phyloP scores from a whole-genome alignment of 1,140 invertebrate genomes.

The Neodiprion virginianus region DNA sequence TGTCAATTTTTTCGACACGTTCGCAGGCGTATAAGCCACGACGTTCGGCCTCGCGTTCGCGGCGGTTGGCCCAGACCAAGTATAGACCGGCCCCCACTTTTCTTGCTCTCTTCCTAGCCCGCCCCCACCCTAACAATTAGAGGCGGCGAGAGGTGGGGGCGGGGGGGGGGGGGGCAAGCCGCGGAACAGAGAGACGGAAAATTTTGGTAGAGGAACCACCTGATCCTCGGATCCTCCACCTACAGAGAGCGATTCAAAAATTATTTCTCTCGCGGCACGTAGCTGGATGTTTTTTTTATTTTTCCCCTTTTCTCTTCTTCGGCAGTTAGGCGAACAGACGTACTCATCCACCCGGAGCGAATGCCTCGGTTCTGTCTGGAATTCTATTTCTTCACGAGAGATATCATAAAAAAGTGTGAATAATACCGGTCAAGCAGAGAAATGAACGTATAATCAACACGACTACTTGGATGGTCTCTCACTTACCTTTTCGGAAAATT shows the following conservation, averaged over 20 bases:
- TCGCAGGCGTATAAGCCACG: constrained; percentile 32
- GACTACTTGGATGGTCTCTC: no score
- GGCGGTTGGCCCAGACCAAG: constrained; percentile 26
- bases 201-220: constrained; percentile 33
- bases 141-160: background rate
- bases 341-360: background rate
- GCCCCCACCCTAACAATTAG: background rate
- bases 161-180: constrained; percentile 19
- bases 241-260: background rate
- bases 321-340: background rate
- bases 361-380: background rate
- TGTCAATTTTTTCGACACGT: constrained; percentile 12
- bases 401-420: background rate
- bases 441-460: no score
- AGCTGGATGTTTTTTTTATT: background rate
- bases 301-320: background rate
- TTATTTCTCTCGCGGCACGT: background rate
- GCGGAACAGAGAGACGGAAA: constrained; percentile 32
- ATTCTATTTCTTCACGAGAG: background rate
- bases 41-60: constrained; percentile 23
- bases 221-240: constrained; percentile 9
- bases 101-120: constrained; percentile 24
- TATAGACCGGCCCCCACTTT: constrained; percentile 27
- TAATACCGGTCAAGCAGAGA: no score
- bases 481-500: no score